Evolutionary conservation across 2,113 vertebrate genomes (phyloP).

Genomic region (Leucopternis melanops): DNA sequence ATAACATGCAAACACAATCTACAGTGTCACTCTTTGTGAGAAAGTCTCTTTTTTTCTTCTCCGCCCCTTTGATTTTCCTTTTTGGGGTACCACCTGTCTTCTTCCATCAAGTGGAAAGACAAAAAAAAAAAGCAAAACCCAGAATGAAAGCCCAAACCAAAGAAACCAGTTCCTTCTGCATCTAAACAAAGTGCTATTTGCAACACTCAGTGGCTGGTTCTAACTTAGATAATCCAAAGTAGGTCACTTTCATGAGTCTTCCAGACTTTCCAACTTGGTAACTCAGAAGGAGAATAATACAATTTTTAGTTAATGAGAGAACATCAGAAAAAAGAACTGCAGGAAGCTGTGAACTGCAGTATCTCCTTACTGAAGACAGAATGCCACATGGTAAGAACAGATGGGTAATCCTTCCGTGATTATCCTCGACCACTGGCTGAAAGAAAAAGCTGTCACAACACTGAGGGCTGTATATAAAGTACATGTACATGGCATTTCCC

Average conservation of each 20-base stretch:
- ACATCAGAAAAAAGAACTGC: slow-evolving; percentile 10
- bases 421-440: slow-evolving; percentile 52
- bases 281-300: slow-evolving; percentile 18
- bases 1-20: not conserved
- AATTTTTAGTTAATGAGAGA: slow-evolving; percentile 52
- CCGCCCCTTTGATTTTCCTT: not conserved
- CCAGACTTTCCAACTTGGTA: slow-evolving; percentile 6
- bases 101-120: not conserved
- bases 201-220: not conserved
- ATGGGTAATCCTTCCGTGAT: slow-evolving; percentile 54
- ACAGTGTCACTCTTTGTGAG: not conserved
- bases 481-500: not conserved
- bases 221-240: not conserved
- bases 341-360: slow-evolving; percentile 34
- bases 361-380: slow-evolving; percentile 28
- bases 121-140: not conserved
- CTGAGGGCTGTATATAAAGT: not conserved
- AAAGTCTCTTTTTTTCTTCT: not conserved
- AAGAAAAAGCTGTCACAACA: slow-evolving; percentile 32
- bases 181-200: not conserved
- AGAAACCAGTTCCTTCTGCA: not conserved
- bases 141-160: not conserved
- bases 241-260: slow-evolving; percentile 17
- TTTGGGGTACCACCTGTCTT: not conserved
- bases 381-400: slow-evolving; percentile 59